Evolutionary conservation across 2,888 invertebrate genomes (phyloP), one percentile per base, ranked within the genome.

Genomic region (Platycheirus rosarum): DNA sequence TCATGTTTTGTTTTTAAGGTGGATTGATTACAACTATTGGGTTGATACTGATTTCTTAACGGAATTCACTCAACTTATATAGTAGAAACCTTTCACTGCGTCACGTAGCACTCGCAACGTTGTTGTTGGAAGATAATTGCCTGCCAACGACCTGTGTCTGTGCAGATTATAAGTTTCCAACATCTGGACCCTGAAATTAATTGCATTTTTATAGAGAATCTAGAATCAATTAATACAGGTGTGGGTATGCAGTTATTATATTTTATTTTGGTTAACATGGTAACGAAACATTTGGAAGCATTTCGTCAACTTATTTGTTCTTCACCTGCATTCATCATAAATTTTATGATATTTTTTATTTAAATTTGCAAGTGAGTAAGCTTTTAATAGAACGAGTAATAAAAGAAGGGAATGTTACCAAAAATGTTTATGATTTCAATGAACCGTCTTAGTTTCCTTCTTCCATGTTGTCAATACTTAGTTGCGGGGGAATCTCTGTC

Each of bases 1-100:
- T 82, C 82, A 82, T 82, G 42, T 62, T 82, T 11, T 75, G 11
- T 20, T 42, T 42, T 35, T n/a, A 7, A 23, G 51, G 5, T 62
- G n/a, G 40, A 29, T 60, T 26, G 40, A 42, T 76, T 29, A n/a
- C n/a, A 40, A 63, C 65, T 76, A 35, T 37, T 48, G 29, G 66
- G 23, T 26, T 71, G 42, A 62, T 46, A 75, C 70, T 70, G 76
- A 57, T 71, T 65, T 69, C 3, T 20, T 35, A 65, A 8, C 26
- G 3, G 13, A 66, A 42, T 48, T 3, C 11, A 16, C 1, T 16
- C 40, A 68, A 71, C 71, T 76, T 82, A 55, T 82, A 82, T 82
- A 76, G 37, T 13, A 35, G 32, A 8, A 48, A 49, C 2, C 16
- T 55, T 23, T 13, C 26, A n/a, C 42, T 11, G 6, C 16, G 23